Conservation (phyloP, 2,888 invertebrate species). For the Metacarcinus magister region DNA sequence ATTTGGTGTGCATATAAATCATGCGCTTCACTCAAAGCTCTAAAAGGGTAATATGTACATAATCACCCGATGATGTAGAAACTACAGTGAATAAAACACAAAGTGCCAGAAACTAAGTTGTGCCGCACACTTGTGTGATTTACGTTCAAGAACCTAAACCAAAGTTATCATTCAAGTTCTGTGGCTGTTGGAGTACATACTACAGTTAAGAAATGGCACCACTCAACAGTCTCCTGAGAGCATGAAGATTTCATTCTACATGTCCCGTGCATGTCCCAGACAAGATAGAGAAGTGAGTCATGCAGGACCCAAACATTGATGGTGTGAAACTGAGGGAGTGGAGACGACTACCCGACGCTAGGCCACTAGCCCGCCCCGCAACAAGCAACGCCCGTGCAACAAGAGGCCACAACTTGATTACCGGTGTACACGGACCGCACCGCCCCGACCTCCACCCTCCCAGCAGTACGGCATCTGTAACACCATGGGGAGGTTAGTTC, state of each 20-base stretch:
- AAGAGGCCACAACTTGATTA: constrained; percentile 82
- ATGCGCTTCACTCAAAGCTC: constrained; percentile 13
- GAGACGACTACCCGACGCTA: constrained; percentile 81
- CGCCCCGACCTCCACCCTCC: constrained; percentile 80
- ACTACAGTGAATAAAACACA: constrained; percentile 12
- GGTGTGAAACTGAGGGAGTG: constrained; percentile 76
- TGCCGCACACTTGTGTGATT: background rate
- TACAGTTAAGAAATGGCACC: constrained; percentile 70
- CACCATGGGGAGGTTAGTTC: constrained; percentile 59
- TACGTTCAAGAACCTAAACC: background rate
- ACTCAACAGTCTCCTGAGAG: constrained; percentile 64
- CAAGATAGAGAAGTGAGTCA: constrained; percentile 73
- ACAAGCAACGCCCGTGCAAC: constrained; percentile 82
- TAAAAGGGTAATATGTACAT: constrained; percentile 38
- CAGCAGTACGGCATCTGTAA: constrained; percentile 82
- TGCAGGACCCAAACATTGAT: constrained; percentile 76
- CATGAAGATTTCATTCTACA: constrained; percentile 69
- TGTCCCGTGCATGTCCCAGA: constrained; percentile 73
- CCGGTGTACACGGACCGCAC: constrained; percentile 81
- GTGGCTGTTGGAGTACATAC: constrained; percentile 13
- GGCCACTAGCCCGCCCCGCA: constrained; percentile 80
- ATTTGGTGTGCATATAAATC: constrained; percentile 42
- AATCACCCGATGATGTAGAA: background rate
- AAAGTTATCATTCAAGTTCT: constrained; percentile 27
- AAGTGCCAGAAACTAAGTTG: background rate